Evolutionary conservation across 2,888 invertebrate species (phyloP).

Genomic region (Augochlorella aurata): DNA sequence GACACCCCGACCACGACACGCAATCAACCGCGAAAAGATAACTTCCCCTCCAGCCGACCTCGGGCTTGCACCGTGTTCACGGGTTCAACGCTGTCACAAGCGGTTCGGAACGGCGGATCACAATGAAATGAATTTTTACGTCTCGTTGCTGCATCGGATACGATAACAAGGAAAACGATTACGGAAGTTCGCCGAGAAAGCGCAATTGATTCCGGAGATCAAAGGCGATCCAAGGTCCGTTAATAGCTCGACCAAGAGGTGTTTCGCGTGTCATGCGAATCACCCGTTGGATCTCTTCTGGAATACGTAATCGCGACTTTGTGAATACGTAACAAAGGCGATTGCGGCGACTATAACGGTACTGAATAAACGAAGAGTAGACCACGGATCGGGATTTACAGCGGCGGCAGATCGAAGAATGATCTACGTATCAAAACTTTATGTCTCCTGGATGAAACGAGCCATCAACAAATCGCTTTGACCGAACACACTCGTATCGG

Average conservation of each 20-base stretch:
- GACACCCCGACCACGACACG: slow-evolving; percentile 36
- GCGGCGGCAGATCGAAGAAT: background rate
- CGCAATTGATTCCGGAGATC: background rate
- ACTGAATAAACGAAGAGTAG: background rate
- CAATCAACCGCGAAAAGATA: slow-evolving; percentile 65
- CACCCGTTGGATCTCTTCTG: background rate
- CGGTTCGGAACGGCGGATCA: background rate
- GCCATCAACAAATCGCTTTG: background rate
- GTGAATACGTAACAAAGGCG: slow-evolving; percentile 5
- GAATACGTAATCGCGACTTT: background rate
- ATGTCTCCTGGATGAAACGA: background rate
- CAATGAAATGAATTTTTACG: background rate
- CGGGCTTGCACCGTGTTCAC: slow-evolving; percentile 55
- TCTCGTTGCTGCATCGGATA: background rate
- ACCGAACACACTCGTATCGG: background rate
- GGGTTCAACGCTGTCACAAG: background rate
- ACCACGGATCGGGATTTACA: background rate
- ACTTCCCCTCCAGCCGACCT: slow-evolving; percentile 47
- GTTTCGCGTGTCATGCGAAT: background rate
- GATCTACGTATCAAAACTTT: background rate
- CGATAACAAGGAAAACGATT: background rate
- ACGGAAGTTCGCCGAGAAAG: background rate
- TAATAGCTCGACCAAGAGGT: no score
- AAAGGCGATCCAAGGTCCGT: background rate
- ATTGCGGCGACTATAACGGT: background rate